Evolutionary conservation across 2,113 vertebrate genomes (phyloP).

Genomic region (Atlantisia rogersi): DNA sequence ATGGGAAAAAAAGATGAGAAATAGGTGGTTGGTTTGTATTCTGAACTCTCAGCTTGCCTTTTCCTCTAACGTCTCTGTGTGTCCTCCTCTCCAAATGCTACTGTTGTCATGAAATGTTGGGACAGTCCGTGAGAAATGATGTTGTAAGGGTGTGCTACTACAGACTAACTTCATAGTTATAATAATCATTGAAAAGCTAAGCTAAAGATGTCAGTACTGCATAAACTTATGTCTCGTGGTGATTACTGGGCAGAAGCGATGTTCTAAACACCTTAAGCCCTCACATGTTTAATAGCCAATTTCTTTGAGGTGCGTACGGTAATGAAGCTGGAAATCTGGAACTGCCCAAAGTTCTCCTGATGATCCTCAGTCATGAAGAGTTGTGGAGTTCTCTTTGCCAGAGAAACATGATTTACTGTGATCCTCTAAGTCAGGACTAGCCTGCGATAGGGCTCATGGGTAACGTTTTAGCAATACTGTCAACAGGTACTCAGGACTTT

Average conservation of each 20-base stretch:
- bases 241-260: not conserved
- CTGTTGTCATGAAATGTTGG: conserved; percentile 46
- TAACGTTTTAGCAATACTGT: not conserved
- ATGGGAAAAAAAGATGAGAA: conserved; percentile 44
- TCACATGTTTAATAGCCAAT: not conserved
- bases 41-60: conserved; percentile 57
- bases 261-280: conserved; percentile 10
- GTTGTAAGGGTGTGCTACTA: not conserved
- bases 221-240: not conserved
- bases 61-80: conserved; percentile 39
- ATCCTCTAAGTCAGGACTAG: not conserved
- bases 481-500: conserved; percentile 62
- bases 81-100: conserved; percentile 20
- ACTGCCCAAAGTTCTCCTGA: not conserved
- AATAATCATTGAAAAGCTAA: not conserved
- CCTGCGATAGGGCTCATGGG: conserved; percentile 9
- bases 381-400: not conserved
- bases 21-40: conserved; percentile 59
- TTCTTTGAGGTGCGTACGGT: not conserved
- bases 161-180: not conserved
- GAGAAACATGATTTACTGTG: not conserved
- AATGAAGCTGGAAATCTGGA: not conserved
- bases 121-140: conserved; percentile 26
- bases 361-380: not conserved
- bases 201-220: not conserved